Conservation (phyloP, 2,888 invertebrate species). For the Caenorhabditis sp. region DNA sequence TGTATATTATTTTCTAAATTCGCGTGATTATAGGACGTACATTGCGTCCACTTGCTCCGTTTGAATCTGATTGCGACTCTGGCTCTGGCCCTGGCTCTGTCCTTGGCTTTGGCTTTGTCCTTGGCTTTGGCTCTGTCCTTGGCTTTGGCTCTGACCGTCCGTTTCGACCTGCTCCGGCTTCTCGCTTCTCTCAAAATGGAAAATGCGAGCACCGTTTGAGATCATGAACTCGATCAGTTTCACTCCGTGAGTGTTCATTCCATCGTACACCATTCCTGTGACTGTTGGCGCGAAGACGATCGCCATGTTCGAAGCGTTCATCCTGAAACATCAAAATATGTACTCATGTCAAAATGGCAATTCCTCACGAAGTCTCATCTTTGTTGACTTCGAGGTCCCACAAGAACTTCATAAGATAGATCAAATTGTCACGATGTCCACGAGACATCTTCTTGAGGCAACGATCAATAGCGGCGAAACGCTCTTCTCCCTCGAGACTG, state of each 20-base stretch:
- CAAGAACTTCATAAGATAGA: conserved; percentile 91
- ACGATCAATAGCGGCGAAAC: conserved; percentile 52
- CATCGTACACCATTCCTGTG: conserved; percentile 83
- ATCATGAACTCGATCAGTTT: conserved; percentile 65
- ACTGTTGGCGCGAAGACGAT: conserved; percentile 97
- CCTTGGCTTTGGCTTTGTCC: too few species aligned
- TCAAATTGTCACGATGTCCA: conserved; percentile 66
- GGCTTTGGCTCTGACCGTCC: too few species aligned
- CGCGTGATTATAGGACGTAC: too few species aligned
- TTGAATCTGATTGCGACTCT: too few species aligned
- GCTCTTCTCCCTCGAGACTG: conserved; percentile 65
- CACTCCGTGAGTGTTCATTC: conserved; percentile 61
- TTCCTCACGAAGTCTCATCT: conserved; percentile 62
- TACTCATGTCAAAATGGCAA: neutral
- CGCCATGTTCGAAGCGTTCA: conserved; percentile 96
- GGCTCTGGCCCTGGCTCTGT: too few species aligned
- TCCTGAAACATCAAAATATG: conserved; percentile 82
- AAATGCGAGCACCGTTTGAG: conserved; percentile 59
- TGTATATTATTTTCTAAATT: neutral
- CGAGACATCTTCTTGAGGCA: conserved; percentile 60
- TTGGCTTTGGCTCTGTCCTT: too few species aligned
- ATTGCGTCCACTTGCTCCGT: conserved; percentile 18
- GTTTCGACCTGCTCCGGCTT: too few species aligned
- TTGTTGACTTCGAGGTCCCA: conserved; percentile 85
- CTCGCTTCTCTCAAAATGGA: conserved; percentile 53